Conservation (phyloP, 2,113 vertebrate genomes). For the Scomber japonicus region DNA sequence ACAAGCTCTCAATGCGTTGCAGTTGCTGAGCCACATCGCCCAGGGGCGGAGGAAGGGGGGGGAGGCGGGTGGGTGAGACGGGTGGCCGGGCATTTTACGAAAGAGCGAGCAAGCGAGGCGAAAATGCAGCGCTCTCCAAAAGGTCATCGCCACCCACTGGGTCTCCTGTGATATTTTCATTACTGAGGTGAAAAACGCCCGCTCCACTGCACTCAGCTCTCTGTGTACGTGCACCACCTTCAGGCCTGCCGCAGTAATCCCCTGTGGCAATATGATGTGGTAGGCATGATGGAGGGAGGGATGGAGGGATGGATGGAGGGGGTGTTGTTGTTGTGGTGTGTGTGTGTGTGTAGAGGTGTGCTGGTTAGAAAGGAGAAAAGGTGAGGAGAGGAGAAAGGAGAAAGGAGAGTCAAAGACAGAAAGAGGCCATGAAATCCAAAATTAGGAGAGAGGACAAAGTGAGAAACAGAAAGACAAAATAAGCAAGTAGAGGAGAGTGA, state of each 20-base stretch:
- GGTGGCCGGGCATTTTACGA: slow-evolving; percentile 79
- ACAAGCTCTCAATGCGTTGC: slow-evolving; percentile 72
- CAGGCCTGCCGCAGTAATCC: slow-evolving; percentile 62
- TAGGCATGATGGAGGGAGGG: slow-evolving; percentile 27
- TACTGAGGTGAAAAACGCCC: slow-evolving; percentile 70
- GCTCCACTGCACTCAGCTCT: slow-evolving; percentile 53
- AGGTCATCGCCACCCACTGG: slow-evolving; percentile 84
- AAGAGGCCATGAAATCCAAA: background rate
- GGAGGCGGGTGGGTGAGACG: slow-evolving; percentile 48
- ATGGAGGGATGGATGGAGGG: background rate
- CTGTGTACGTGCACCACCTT: slow-evolving; percentile 73
- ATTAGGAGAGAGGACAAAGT: background rate
- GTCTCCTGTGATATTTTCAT: slow-evolving; percentile 85
- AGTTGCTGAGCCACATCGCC: slow-evolving; percentile 73
- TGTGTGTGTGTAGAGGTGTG: background rate
- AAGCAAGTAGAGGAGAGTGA: background rate
- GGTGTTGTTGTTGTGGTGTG: background rate
- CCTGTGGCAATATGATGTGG: slow-evolving; percentile 24
- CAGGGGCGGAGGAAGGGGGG: slow-evolving; percentile 56
- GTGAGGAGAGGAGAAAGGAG: background rate
- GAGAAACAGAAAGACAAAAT: background rate
- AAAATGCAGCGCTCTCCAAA: slow-evolving; percentile 81
- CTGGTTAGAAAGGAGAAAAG: background rate
- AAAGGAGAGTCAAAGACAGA: background rate
- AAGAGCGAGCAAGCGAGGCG: slow-evolving; percentile 81